Percentiles rank a stretch among this genome's conserved stretches.
These are phyloP conservation scores for Bothrops jararaca DNA, from an alignment of 2,113 vertebrate species.

Conservation along the genomic window DNA sequence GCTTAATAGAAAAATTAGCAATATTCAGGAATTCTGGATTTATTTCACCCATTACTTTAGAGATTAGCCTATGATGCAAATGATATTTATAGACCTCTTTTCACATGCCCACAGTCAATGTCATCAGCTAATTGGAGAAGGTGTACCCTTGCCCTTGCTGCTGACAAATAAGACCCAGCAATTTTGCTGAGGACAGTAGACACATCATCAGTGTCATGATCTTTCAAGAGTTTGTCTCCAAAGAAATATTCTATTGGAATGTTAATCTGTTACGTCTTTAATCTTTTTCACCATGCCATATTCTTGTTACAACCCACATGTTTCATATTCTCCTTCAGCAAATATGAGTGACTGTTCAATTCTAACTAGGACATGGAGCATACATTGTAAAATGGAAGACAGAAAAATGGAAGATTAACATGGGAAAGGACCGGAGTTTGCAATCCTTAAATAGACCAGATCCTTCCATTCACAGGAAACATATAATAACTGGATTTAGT, in stretches of 20 bases:
- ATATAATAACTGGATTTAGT: background rate
- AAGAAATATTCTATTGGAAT: conserved; percentile 72
- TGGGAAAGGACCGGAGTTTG: background rate
- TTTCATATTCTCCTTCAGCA: conserved; percentile 67
- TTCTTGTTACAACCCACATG: conserved; percentile 70
- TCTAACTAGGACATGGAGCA: conserved; percentile 49
- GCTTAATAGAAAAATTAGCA: background rate
- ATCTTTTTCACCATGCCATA: conserved; percentile 68
- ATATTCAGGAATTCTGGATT: background rate
- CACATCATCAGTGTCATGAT: conserved; percentile 64
- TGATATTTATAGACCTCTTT: conserved; percentile 47
- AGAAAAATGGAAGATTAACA: background rate
- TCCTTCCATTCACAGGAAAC: background rate
- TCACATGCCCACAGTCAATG: conserved; percentile 48
- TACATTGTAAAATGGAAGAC: conserved; percentile 24
- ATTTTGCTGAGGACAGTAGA: conserved; percentile 63
- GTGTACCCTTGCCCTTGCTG: conserved; percentile 23
- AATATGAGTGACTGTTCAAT: conserved; percentile 53
- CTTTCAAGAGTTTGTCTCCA: conserved; percentile 62
- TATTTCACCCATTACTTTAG: background rate
- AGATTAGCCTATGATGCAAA: conserved; percentile 17
- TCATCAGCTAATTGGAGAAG: conserved; percentile 55
- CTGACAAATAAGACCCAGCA: conserved; percentile 58
- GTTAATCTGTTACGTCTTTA: conserved; percentile 74
- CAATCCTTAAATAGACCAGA: background rate